Evolutionary conservation across 1,140 invertebrate genomes (phyloP), one percentile per base, ranked within the genome.

Genomic region (Cylas formicarius): DNA sequence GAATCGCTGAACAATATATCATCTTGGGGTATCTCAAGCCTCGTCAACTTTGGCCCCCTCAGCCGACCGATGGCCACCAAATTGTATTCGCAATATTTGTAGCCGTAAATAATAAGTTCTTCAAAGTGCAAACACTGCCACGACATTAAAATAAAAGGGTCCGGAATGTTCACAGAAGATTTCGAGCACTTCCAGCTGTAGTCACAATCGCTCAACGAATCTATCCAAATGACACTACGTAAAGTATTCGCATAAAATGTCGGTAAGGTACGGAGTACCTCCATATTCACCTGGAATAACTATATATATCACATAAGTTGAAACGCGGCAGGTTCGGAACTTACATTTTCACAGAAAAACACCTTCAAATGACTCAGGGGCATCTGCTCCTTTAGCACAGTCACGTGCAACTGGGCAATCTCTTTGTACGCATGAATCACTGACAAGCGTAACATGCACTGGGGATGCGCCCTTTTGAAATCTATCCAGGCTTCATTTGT

Each of bases 341-440:
- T 72, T 54, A 84, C 72, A 55, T 72, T 66, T 60, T 82, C 76
- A 64, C 83, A 87, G 63, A 87, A 88, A 37, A 85, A 74, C 26
- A 81, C 76, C 57, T 82, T 77, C 27, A 86, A 72, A 61, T 84
- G 79, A 7, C 79, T 77, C 9, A 88, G 62, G 5, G 84, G 84
- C 82, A 88, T 84, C 14, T 75, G 70, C 14, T 72, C 72, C 46
- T 73, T 72, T 2, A 87, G 66, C 50, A 88, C 79, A 39, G 76
- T 67, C 8, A 67, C 57, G 22, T 83, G 70, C 27, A 86, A 60
- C 29, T 73, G 65, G 46, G 72, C 67, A 5, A 83, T 73, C 34
- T 79, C 82, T 52, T 77, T 73, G 46, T 79, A 78, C 9, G 82
- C 82, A 63, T 86, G 82, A 43, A 86, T 74, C n/a, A 86, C 64